Conservation (phyloP, 1,140 invertebrate genomes). For the Sesamia nonagrioides region DNA sequence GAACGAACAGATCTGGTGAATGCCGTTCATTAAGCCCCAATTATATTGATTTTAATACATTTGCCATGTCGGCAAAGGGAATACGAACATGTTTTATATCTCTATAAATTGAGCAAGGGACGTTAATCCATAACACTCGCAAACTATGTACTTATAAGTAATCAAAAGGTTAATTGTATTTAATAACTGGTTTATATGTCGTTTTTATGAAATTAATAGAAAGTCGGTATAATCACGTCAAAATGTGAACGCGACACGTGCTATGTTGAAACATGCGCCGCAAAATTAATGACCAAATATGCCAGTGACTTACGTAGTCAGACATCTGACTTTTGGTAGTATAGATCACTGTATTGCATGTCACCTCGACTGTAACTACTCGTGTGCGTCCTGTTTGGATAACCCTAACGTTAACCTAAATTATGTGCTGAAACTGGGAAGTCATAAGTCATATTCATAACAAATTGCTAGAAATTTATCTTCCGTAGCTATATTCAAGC, state of each 20-base stretch:
- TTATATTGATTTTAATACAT: conserved; percentile 42
- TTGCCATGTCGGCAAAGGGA: conserved; percentile 9
- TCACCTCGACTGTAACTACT: conserved; percentile 26
- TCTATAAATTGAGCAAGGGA: conserved; percentile 27
- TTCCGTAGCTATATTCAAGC: neutral
- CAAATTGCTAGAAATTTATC: conserved; percentile 38
- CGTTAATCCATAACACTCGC: conserved; percentile 16
- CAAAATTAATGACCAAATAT: conserved; percentile 34
- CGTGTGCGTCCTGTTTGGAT: conserved; percentile 31
- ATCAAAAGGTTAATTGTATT: conserved; percentile 47
- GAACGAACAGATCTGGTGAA: conserved; percentile 11
- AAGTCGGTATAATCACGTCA: conserved; percentile 24
- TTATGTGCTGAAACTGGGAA: conserved; percentile 36
- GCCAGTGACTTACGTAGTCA: conserved; percentile 10
- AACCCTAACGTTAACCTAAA: conserved; percentile 44
- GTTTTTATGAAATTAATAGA: conserved; percentile 37
- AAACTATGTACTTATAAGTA: conserved; percentile 19
- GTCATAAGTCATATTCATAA: conserved; percentile 40
- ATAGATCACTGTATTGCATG: conserved; percentile 20
- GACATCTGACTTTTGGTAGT: conserved; percentile 33
- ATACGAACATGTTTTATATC: conserved; percentile 27
- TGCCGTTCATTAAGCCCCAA: conserved; percentile 38
- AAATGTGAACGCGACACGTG: conserved; percentile 19
- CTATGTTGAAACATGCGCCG: conserved; percentile 19
- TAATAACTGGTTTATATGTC: conserved; percentile 25